Conservation (phyloP, 2,797 vertebrate species). For the Lepus townsendii region DNA sequence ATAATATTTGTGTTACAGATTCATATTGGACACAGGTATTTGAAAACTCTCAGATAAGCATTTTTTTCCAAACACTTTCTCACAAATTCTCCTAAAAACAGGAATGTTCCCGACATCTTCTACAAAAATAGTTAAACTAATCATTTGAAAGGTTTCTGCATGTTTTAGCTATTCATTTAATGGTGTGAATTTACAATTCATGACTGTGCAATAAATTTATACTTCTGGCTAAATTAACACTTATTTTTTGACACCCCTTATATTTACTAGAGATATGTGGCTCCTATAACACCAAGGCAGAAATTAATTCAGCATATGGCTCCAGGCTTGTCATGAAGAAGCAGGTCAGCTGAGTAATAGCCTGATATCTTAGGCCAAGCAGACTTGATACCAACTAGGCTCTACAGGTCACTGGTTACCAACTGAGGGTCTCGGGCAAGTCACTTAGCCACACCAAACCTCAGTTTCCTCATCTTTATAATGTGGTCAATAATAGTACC, state of each 20-base stretch:
- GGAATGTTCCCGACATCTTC: not conserved
- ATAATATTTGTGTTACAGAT: constrained; percentile 27
- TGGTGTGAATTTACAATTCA: not conserved
- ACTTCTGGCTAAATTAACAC: not conserved
- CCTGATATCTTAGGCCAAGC: not conserved
- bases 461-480: not conserved
- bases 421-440: not conserved
- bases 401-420: not conserved
- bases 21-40: not conserved
- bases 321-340: not conserved
- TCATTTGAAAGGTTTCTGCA: not conserved
- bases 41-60: not conserved
- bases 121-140: not conserved
- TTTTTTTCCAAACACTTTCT: not conserved
- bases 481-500: not conserved
- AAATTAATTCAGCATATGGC: not conserved
- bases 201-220: not conserved
- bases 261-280: not conserved
- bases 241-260: not conserved
- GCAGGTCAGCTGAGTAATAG: not conserved
- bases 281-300: not conserved
- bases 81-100: not conserved
- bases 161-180: not conserved
- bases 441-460: not conserved
- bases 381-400: too few species aligned